Evolutionary conservation across 2,797 vertebrate species (phyloP).

Genomic region (Kryptolebias ocellatus): DNA sequence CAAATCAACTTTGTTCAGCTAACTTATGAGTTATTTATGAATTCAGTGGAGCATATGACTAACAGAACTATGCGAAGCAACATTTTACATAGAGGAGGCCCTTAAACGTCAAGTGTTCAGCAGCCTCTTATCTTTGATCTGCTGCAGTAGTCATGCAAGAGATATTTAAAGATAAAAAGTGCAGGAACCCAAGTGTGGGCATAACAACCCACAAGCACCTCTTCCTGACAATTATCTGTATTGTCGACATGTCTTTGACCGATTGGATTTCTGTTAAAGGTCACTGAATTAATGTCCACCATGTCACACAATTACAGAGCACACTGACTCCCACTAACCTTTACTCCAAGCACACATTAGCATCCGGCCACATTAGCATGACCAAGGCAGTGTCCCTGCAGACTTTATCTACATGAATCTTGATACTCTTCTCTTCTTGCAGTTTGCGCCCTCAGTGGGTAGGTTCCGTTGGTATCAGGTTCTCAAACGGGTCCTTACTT

Average conservation of each 20-base stretch:
- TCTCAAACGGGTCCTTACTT: conserved; percentile 47
- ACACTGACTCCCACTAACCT: conserved; percentile 54
- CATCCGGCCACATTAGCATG: conserved; percentile 54
- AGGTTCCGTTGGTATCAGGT: conserved; percentile 42
- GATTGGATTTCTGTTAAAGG: conserved; percentile 60
- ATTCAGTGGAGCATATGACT: conserved; percentile 24
- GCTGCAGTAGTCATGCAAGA: not conserved
- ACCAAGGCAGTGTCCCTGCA: conserved; percentile 31
- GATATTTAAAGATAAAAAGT: conserved; percentile 11
- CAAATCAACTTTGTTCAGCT: conserved; percentile 60
- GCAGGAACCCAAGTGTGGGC: not conserved
- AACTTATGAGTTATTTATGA: not conserved
- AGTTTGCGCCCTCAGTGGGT: conserved; percentile 26
- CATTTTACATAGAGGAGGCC: conserved; percentile 13
- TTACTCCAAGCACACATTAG: conserved; percentile 53
- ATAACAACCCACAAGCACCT: conserved; percentile 1
- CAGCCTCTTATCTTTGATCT: conserved; percentile 15
- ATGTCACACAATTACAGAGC: conserved; percentile 55
- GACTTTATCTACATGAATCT: conserved; percentile 40
- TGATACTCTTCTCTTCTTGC: conserved; percentile 57
- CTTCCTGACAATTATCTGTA: conserved; percentile 39
- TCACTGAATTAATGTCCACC: conserved; percentile 65
- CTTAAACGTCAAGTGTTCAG: not conserved
- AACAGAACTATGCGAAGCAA: conserved; percentile 9
- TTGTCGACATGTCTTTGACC: conserved; percentile 44